Evolutionary conservation across 2,113 vertebrate genomes (phyloP).

Genomic region (Tringa solitaria): DNA sequence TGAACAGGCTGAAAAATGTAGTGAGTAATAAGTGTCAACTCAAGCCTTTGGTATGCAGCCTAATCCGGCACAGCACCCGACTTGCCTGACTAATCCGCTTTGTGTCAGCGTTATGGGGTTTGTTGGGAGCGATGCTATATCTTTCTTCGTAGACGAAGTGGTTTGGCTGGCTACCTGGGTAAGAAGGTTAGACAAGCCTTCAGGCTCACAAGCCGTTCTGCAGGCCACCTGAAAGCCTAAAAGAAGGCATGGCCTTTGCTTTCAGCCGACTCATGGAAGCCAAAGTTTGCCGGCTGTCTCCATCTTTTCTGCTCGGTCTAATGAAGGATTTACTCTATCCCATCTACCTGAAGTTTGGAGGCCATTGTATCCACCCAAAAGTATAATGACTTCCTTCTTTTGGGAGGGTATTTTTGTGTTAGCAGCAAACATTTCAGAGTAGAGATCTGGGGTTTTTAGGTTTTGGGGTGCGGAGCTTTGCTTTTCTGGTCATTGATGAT

Average conservation of each 20-base stretch:
- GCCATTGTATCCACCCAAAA: neutral
- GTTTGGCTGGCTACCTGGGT: neutral
- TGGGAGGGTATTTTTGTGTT: neutral
- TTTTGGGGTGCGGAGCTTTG: neutral
- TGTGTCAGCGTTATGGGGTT: slow-evolving; percentile 36
- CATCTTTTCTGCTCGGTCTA: neutral
- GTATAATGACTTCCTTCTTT: neutral
- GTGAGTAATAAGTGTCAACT: slow-evolving; percentile 34
- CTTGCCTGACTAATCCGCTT: slow-evolving; percentile 42
- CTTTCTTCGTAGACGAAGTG: neutral
- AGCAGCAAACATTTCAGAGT: neutral
- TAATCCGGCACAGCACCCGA: slow-evolving; percentile 46
- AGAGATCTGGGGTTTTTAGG: neutral
- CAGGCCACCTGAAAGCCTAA: neutral
- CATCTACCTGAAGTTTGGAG: too few species aligned
- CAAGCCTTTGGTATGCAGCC: slow-evolving; percentile 51
- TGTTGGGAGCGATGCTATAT: slow-evolving; percentile 19
- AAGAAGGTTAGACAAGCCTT: neutral
- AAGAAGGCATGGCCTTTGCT: neutral
- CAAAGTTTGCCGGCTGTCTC: neutral
- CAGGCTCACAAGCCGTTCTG: neutral
- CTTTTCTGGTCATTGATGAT: neutral
- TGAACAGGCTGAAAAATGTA: slow-evolving; percentile 7
- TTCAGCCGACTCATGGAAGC: neutral
- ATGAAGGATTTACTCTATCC: neutral